phyloP scores from a whole-genome alignment of 1,140 invertebrate species.

The Drosophila pachea region DNA sequence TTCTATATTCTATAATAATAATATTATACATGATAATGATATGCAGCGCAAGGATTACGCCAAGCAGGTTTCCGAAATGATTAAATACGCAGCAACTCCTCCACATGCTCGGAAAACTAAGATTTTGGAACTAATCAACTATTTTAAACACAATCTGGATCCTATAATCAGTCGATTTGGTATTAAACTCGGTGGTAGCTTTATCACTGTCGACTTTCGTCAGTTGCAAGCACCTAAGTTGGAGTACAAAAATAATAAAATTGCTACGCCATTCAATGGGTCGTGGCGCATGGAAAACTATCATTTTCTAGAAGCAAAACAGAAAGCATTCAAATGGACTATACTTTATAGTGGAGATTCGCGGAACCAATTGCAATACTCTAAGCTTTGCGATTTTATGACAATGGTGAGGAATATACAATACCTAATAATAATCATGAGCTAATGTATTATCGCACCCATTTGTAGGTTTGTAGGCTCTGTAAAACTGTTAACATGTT shows the following conservation, averaged over 20 bases:
- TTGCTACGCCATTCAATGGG: slow-evolving; percentile 28
- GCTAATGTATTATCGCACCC: not conserved
- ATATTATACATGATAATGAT: too few species aligned
- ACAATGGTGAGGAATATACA: slow-evolving; percentile 8
- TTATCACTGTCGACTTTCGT: slow-evolving; percentile 81
- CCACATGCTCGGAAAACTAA: slow-evolving; percentile 82
- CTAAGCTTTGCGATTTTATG: slow-evolving; percentile 24
- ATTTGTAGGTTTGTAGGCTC: not conserved
- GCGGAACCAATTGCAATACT: slow-evolving; percentile 12
- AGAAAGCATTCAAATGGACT: slow-evolving; percentile 62
- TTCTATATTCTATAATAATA: not conserved
- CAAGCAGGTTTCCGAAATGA: slow-evolving; percentile 84
- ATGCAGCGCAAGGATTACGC: slow-evolving; percentile 79
- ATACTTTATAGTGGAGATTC: slow-evolving; percentile 35
- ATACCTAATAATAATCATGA: too few species aligned
- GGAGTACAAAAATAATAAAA: slow-evolving; percentile 74
- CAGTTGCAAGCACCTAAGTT: slow-evolving; percentile 81
- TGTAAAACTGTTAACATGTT: slow-evolving; percentile 19
- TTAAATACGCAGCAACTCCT: slow-evolving; percentile 82
- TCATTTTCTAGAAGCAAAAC: slow-evolving; percentile 36
- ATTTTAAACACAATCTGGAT: slow-evolving; percentile 79
- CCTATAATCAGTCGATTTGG: slow-evolving; percentile 82
- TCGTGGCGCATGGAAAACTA: slow-evolving; percentile 56
- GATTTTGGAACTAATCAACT: slow-evolving; percentile 82
- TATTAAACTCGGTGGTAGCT: slow-evolving; percentile 80